Conservation (phyloP, 2,113 vertebrate species). For the Phrynosoma platyrhinos region DNA sequence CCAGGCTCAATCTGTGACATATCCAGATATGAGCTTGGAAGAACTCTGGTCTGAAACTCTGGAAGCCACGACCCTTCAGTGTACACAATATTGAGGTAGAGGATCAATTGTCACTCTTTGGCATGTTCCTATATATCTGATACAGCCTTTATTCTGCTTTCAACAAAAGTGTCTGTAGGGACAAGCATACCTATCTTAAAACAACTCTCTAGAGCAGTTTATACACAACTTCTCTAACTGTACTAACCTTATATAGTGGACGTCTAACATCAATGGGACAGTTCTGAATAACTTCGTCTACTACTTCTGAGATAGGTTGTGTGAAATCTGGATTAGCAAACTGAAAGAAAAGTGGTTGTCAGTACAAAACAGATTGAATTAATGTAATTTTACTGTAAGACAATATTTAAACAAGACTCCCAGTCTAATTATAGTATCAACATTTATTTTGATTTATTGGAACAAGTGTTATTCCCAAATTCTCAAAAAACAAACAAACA, state of each 20-base stretch:
- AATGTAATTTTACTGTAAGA: not conserved
- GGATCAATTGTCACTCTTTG: not conserved
- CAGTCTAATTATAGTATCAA: not conserved
- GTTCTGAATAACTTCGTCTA: constrained; percentile 99
- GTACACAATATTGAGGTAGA: not conserved
- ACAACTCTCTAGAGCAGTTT: not conserved
- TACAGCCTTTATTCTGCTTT: not conserved
- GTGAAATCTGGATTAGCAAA: constrained; percentile 99
- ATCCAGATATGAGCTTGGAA: not conserved
- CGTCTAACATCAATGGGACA: constrained; percentile 97
- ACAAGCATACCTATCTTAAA: not conserved
- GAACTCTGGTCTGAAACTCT: not conserved
- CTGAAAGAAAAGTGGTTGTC: constrained; percentile 71
- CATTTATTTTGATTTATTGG: not conserved
- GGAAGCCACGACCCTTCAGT: not conserved
- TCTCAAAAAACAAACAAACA: not conserved
- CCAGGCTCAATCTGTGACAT: not conserved
- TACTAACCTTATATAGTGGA: constrained; percentile 94
- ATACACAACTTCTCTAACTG: not conserved
- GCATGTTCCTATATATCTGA: not conserved
- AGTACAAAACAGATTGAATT: not conserved
- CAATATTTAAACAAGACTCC: not conserved
- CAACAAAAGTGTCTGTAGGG: not conserved
- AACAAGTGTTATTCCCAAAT: not conserved
- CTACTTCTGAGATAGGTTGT: constrained; percentile 98